A percentile compares a stretch with the other conserved stretches of the same genome.
phyloP scores from a whole-genome alignment of 2,888 invertebrate species.

The Mimachlamys varia region DNA sequence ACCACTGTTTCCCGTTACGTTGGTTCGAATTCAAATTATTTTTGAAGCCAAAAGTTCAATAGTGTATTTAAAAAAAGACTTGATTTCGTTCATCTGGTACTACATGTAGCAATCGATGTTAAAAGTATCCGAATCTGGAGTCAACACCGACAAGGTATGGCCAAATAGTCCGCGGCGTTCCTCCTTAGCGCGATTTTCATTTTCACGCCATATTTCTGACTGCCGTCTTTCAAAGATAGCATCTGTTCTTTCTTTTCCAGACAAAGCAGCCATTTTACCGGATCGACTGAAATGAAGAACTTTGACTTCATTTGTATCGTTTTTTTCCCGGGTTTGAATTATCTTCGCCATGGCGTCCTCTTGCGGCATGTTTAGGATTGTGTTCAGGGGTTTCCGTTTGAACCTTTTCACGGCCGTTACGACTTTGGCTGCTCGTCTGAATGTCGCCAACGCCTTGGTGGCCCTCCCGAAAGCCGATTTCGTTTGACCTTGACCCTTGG shows the following conservation, averaged over 20 bases:
- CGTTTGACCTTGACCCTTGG: constrained; percentile 36
- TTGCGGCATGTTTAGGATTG: constrained; percentile 57
- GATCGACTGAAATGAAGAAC: constrained; percentile 41
- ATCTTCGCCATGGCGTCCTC: constrained; percentile 56
- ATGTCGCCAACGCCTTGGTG: constrained; percentile 49
- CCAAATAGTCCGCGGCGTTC: background rate
- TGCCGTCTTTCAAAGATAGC: background rate
- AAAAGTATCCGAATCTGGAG: background rate
- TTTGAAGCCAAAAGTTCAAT: no score
- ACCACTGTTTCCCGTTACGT: no score
- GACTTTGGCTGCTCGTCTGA: constrained; percentile 49
- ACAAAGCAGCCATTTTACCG: constrained; percentile 48
- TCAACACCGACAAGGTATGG: background rate
- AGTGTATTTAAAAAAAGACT: no score
- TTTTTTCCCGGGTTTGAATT: constrained; percentile 42
- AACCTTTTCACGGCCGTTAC: constrained; percentile 51
- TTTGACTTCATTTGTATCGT: constrained; percentile 43
- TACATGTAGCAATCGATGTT: background rate
- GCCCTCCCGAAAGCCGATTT: constrained; percentile 45
- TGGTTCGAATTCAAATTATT: no score
- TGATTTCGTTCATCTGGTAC: background rate
- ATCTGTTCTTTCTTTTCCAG: background rate
- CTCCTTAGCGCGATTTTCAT: background rate
- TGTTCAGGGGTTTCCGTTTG: constrained; percentile 49
- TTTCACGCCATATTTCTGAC: background rate